Conservation (phyloP, 2,888 invertebrate genomes). For the Acrobasis repandana region DNA sequence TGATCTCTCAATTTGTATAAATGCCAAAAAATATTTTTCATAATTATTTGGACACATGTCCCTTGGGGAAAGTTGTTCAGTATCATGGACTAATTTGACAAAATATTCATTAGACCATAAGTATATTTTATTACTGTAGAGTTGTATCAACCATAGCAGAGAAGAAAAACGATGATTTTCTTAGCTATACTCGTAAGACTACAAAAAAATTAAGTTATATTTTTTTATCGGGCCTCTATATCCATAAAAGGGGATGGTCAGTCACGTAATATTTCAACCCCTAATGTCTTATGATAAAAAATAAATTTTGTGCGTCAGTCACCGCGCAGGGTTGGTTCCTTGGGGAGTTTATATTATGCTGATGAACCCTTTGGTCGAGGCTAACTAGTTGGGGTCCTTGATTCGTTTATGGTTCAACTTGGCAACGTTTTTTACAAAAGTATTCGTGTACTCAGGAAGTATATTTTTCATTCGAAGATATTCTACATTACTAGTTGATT, state of each 20-base stretch:
- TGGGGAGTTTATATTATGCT: slow-evolving; percentile 42
- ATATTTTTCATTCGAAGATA: no score
- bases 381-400: slow-evolving; percentile 21
- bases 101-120: no score
- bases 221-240: slow-evolving; percentile 3
- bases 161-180: not conserved
- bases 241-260: slow-evolving; percentile 16
- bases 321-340: slow-evolving; percentile 46
- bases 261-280: slow-evolving; percentile 27
- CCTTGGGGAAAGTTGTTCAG: no score
- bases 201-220: not conserved
- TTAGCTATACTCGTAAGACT: not conserved
- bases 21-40: no score
- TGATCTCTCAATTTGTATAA: no score
- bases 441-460: not conserved
- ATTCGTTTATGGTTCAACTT: slow-evolving; percentile 3
- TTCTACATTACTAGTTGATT: no score
- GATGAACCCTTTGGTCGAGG: slow-evolving; percentile 24
- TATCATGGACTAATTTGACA: no score
- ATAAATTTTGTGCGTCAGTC: slow-evolving; percentile 43
- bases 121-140: no score
- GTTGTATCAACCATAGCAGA: no score
- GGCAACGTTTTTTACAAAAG: not conserved
- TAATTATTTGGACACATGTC: no score
- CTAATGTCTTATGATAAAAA: slow-evolving; percentile 30